Evolutionary conservation across 2,113 vertebrate genomes (phyloP), one percentile per base, ranked within the genome.

Genomic region (Amphiprion ocellaris): DNA sequence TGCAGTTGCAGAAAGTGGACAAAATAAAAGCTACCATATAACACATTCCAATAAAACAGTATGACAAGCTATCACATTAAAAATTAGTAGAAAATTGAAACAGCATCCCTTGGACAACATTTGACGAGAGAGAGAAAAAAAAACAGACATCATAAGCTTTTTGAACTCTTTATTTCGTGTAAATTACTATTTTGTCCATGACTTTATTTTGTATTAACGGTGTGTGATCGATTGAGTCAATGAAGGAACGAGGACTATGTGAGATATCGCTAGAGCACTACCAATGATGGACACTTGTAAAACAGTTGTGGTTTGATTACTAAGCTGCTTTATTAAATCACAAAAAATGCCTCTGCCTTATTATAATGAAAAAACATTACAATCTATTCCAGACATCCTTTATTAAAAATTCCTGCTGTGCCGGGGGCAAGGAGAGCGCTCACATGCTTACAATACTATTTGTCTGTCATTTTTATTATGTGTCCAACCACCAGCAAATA

Each of bases 381-480:
- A 72, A 26, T 16, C n/a, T 41, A 52, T 30, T 33, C 11, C 4
- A n/a, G 9, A 50, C 39, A 59, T 77, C 10, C 52, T 69, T 73
- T 46, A 50, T 21, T 68, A 21, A 59, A 53, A 16, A 21, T 46
- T 15, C 5, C n/a, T 69, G 9, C 28, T 71, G 37, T 23, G 54
- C 46, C 55, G 39, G 49, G 58, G 55, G 49, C 19, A 74, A 59
- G n/a, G 44, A 23, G 21, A 74, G 55, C 2, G 19, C n/a, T 33
- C 44, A 54, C 60, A 61, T 66, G 49, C 37, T 69, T 70, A 46
- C 61, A 76, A 24, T 11, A 23, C 9, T 49, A 50, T 63, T 53
- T 79, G 75, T 74, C 52, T 79, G 66, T 78, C 52, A 68, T 68
- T 78, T 71, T 77, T 26, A 79, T 87, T 83, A 68, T 44, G 4